Percentiles rank a stretch among this genome's conserved stretches.
These are phyloP conservation scores for Clupea harengus DNA, from an alignment of 2,113 vertebrate species.

Conservation along the genomic window DNA sequence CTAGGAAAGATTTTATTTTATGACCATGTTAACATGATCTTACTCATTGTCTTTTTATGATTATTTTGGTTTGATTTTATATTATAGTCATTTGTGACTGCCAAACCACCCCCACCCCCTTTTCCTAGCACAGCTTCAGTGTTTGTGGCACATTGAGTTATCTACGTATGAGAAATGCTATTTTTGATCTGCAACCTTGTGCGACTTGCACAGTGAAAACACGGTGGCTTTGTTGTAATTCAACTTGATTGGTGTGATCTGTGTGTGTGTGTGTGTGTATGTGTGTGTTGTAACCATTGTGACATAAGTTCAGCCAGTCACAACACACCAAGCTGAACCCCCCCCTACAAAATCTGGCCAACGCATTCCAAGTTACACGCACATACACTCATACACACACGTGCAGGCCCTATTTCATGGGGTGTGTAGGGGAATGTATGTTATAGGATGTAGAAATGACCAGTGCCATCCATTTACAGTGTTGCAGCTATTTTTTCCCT, in stretches of 20 bases:
- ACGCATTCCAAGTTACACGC: neutral
- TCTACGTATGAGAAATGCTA: neutral
- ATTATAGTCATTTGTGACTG: conserved; percentile 27
- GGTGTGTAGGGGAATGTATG: neutral
- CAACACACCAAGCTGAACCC: neutral
- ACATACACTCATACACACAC: neutral
- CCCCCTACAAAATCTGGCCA: neutral
- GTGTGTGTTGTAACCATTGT: neutral
- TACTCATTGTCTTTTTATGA: neutral
- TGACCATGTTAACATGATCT: conserved; percentile 40
- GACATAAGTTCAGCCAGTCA: neutral
- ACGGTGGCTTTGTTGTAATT: conserved; percentile 9
- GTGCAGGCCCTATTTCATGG: neutral
- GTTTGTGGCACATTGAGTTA: conserved; percentile 28
- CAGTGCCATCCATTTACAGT: conserved; percentile 4
- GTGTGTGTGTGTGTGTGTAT: neutral
- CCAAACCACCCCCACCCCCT: neutral
- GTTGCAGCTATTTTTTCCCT: conserved; percentile 22
- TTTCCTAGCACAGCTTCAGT: conserved; percentile 5
- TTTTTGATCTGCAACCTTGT: conserved; percentile 2
- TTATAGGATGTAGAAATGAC: neutral
- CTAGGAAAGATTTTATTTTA: conserved; percentile 33
- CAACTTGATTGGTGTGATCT: neutral
- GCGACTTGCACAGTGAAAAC: neutral
- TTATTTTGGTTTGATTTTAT: conserved; percentile 15